Evolutionary conservation across 2,797 vertebrate genomes (phyloP), one percentile per base, ranked within the genome.

Genomic region (Lepidocolaptes lacrymiger): DNA sequence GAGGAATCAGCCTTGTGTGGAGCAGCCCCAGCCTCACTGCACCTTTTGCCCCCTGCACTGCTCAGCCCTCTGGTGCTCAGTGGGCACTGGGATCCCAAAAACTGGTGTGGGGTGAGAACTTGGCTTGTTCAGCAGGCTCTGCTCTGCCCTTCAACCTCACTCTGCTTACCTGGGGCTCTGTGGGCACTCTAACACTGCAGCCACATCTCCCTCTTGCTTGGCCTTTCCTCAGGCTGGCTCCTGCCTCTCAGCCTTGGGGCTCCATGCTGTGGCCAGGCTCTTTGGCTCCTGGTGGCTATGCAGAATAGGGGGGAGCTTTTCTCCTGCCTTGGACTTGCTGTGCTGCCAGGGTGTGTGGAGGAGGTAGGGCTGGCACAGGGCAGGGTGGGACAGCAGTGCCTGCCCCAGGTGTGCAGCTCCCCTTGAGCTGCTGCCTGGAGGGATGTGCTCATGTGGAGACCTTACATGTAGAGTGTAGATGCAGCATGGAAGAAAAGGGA

Each of bases 61-160:
- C 43, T 56, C 18, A 22, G 27, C 32, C 39, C 55, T 59, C 22
- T 2, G 64, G 4, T 43, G 44, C 44, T 52, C 84, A 28, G 24
- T 48, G 64, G 37, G 39, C 36, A 8, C 52, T 7, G 6, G 44
- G 11, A 51, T 56, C 37, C 52, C 68, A 23, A 58, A 79, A 56
- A 8, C 3, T 1, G 2, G 12, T 2, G 2, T 37, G 23, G 21
- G 7, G 34, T 36, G 24, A n/a, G 41, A 24, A 56, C 15, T 14
- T 73, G 46, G 28, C 52, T 3, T 7, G 8, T 11, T 74, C 30
- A 62, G 24, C 27, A 74, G 59, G 24, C 27, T 14, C 49, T 44
- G 41, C 48, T 92, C 14, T 88, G 8, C 39, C 22, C 20, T 52
- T 73, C 61, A 56, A 2, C 9, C 26, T 44, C 12, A 0, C 15